These are phyloP conservation scores for Microctenopoma lineatum DNA, from an alignment of 2,797 vertebrate species.

Conservation along the genomic window DNA sequence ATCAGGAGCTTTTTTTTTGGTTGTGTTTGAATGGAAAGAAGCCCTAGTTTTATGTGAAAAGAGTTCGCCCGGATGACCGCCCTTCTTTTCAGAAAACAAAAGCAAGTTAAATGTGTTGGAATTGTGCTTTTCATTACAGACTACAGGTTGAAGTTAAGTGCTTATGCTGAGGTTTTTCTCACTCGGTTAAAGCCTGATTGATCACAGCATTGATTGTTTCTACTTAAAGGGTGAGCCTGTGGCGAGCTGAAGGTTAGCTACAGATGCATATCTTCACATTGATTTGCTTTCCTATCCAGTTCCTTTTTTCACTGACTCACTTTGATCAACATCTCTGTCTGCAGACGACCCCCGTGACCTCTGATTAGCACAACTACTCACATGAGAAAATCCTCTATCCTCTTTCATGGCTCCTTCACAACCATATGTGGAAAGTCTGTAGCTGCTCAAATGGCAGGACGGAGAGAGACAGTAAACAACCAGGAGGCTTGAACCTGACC, in stretches of 20 bases:
- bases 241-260: conserved; percentile 58
- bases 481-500: not conserved
- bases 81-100: not conserved
- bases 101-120: not conserved
- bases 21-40: conserved; percentile 20
- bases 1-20: conserved; percentile 19
- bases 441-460: not conserved
- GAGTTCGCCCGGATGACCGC: not conserved
- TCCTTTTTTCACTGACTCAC: conserved; percentile 47
- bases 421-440: conserved; percentile 13
- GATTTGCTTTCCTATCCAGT: conserved; percentile 62
- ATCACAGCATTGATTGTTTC: conserved; percentile 66
- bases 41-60: conserved; percentile 22
- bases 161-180: conserved; percentile 21
- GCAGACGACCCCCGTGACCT: conserved; percentile 59
- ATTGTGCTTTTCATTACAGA: not conserved
- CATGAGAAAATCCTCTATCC: conserved; percentile 41
- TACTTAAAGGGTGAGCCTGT: conserved; percentile 41
- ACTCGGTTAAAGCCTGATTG: conserved; percentile 59
- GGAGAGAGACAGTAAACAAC: conserved; percentile 4
- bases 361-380: conserved; percentile 49
- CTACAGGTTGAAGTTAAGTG: conserved; percentile 38
- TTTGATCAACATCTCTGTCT: conserved; percentile 44
- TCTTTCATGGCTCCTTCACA: conserved; percentile 1
- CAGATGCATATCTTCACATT: conserved; percentile 60